phyloP scores from a whole-genome alignment of 1,140 invertebrate genomes.

The Reticulitermes speratus region DNA sequence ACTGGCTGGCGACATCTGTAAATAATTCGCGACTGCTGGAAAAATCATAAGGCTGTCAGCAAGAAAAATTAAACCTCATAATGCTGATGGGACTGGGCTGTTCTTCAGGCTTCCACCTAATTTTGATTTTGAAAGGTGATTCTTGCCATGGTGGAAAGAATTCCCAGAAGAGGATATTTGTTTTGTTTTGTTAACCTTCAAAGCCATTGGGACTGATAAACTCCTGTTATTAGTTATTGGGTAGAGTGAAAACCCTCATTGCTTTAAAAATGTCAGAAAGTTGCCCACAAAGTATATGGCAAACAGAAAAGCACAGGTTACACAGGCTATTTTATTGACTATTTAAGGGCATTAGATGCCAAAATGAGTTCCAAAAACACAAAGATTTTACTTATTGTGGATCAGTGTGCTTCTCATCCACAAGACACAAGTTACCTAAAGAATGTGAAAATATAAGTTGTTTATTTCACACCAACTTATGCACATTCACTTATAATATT shows the following conservation, averaged over 20 bases:
- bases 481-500: no score
- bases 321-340: constrained; percentile 22
- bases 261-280: constrained; percentile 38
- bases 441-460: constrained; percentile 39
- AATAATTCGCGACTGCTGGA: no score
- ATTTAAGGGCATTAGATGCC: constrained; percentile 28
- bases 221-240: constrained; percentile 41
- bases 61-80: no score
- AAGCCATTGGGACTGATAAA: constrained; percentile 43
- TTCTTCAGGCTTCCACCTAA: constrained; percentile 42
- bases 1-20: no score
- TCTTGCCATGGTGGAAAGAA: constrained; percentile 36
- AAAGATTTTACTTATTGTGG: constrained; percentile 40
- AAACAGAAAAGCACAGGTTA: constrained; percentile 44
- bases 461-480: no score
- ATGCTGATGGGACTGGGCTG: constrained; percentile 43
- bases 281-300: neutral
- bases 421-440: constrained; percentile 30
- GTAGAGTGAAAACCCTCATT: no score
- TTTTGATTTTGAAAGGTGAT: constrained; percentile 37
- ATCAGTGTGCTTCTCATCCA: constrained; percentile 42
- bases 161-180: constrained; percentile 40
- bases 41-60: no score
- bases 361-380: constrained; percentile 32
- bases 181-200: constrained; percentile 41